Conservation (phyloP, 1,140 invertebrate genomes). For the Lepeophtheirus salmonis region DNA sequence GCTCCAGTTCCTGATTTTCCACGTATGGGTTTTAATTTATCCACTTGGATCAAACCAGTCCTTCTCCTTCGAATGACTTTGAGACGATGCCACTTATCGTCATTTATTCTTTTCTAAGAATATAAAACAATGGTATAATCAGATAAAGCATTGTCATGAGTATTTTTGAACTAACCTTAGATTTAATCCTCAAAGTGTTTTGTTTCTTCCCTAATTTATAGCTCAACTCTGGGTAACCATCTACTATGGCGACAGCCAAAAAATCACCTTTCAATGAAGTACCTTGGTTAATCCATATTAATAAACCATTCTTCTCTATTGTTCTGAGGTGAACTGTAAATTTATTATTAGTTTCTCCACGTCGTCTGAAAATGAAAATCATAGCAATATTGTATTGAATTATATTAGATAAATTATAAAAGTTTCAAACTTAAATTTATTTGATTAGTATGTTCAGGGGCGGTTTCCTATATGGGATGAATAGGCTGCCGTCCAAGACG, state of each 20-base stretch:
- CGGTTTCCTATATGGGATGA: too few relatives aligned
- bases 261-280: constrained; percentile 34
- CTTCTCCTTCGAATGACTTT: constrained; percentile 43
- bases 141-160: background rate
- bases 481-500: too few relatives aligned
- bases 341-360: constrained; percentile 43
- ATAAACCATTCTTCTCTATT: constrained; percentile 38
- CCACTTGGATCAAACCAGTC: constrained; percentile 45
- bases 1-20: constrained; percentile 41
- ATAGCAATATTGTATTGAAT: too few relatives aligned
- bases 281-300: constrained; percentile 45
- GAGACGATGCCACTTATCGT: constrained; percentile 52
- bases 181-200: constrained; percentile 34
- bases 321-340: constrained; percentile 51
- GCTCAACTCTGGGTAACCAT: constrained; percentile 40
- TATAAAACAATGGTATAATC: background rate
- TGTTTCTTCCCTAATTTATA: constrained; percentile 42
- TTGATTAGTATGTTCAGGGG: too few relatives aligned
- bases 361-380: constrained; percentile 29
- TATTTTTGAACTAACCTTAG: constrained; percentile 26
- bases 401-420: too few relatives aligned
- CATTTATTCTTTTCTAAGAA: constrained; percentile 39
- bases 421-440: too few relatives aligned
- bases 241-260: constrained; percentile 38
- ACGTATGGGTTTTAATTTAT: constrained; percentile 39